Percentiles rank a stretch among this genome's conserved stretches.
phyloP scores from a whole-genome alignment of 2,113 vertebrate species.

The Cisticola juncidis region DNA sequence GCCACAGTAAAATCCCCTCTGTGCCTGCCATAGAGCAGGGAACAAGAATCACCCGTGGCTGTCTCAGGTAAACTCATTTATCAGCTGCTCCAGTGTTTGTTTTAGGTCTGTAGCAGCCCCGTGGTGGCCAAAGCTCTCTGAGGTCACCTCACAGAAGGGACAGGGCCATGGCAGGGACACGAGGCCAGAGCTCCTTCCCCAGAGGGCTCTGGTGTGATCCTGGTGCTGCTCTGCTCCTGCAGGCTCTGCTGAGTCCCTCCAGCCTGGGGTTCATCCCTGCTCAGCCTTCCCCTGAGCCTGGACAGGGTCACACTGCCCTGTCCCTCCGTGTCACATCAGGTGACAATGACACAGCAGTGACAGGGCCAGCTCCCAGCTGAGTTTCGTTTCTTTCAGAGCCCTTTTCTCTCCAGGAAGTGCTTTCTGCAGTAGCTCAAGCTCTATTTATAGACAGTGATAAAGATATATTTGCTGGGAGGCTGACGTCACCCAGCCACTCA shows the following conservation, averaged over 20 bases:
- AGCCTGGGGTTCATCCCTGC: background rate
- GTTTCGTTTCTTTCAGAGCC: background rate
- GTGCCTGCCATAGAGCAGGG: background rate
- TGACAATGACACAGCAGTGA: background rate
- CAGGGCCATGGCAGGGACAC: background rate
- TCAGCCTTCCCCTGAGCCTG: background rate
- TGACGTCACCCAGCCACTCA: background rate
- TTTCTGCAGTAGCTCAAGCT: background rate
- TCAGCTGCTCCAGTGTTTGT: background rate
- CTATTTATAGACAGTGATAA: background rate
- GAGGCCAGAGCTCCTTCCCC: background rate
- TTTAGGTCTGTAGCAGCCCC: conserved; percentile 41
- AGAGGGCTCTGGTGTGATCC: background rate
- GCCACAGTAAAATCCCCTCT: background rate
- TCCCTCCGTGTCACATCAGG: fast-evolving
- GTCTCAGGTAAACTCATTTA: background rate
- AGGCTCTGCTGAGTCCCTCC: fast-evolving
- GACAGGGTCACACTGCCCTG: fast-evolving
- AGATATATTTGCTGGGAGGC: background rate
- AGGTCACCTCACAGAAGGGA: background rate
- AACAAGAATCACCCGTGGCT: background rate
- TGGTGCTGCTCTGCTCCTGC: background rate
- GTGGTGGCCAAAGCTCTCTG: background rate
- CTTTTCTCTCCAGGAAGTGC: background rate
- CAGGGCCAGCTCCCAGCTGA: background rate